Evolutionary conservation across 2,113 vertebrate species (phyloP).

Genomic region (Laticauda laticaudata): DNA sequence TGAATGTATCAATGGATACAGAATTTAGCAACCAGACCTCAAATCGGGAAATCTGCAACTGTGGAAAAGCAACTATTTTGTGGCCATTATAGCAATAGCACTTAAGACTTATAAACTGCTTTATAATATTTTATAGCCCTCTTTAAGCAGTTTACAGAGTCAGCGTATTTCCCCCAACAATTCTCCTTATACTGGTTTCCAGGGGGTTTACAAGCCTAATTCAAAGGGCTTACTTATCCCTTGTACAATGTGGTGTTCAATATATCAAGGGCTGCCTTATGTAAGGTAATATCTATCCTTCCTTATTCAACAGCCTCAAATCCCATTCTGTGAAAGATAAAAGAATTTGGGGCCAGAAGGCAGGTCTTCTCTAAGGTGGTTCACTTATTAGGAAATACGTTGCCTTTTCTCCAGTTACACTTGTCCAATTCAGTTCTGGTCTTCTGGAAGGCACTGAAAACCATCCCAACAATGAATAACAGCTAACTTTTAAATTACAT

Average conservation of each 20-base stretch:
- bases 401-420: neutral
- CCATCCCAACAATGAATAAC: neutral
- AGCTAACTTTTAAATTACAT: neutral
- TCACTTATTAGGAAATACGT: neutral
- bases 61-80: neutral
- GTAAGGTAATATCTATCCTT: neutral
- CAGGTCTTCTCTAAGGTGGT: neutral
- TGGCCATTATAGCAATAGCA: neutral
- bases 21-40: neutral
- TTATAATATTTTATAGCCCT: no score
- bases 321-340: neutral
- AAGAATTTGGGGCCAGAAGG: neutral
- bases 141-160: no score
- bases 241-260: neutral
- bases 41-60: neutral
- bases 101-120: no score
- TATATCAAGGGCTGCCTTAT: neutral
- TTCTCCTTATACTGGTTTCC: neutral
- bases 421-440: neutral
- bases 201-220: neutral
- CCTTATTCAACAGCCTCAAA: neutral
- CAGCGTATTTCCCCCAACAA: no score
- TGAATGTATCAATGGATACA: neutral
- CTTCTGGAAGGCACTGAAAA: neutral
- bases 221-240: neutral